Percentiles rank a stretch among this genome's conserved stretches.
These are phyloP conservation scores for Scleropages formosus DNA, from an alignment of 2,797 vertebrate genomes.

Conservation along the genomic window DNA sequence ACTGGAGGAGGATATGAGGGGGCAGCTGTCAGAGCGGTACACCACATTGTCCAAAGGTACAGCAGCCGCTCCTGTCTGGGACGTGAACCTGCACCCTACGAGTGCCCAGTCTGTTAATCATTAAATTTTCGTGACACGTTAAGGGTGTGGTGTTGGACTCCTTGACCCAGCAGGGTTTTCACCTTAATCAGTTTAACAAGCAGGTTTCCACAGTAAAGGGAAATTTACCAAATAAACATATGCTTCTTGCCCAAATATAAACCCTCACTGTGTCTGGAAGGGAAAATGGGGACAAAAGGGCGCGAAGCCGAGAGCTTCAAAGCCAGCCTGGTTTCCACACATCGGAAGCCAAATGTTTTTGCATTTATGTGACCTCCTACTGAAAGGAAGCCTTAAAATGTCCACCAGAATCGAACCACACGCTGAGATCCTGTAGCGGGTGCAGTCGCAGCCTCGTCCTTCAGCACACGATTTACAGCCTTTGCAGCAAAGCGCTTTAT, in stretches of 20 bases:
- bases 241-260: neutral
- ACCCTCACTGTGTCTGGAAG: neutral
- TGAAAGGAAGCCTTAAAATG: neutral
- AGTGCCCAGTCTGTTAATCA: too few species aligned
- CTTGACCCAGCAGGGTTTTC: neutral
- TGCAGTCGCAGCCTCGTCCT: neutral
- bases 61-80: too few species aligned
- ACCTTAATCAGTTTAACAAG: neutral
- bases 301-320: conserved; percentile 16
- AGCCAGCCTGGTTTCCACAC: conserved; percentile 12
- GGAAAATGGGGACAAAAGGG: neutral
- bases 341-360: conserved; percentile 15
- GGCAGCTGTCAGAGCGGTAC: too few species aligned
- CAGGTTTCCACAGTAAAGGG: neutral
- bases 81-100: too few species aligned
- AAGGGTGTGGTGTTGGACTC: neutral
- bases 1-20: neutral
- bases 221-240: neutral
- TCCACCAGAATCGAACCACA: neutral
- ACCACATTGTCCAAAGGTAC: neutral
- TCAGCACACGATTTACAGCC: too few species aligned
- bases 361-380: neutral
- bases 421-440: neutral
- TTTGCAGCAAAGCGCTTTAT: neutral
- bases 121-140: too few species aligned